Evolutionary conservation across 1,140 invertebrate genomes (phyloP), one percentile per base, ranked within the genome.

Genomic region (Reticulitermes speratus): DNA sequence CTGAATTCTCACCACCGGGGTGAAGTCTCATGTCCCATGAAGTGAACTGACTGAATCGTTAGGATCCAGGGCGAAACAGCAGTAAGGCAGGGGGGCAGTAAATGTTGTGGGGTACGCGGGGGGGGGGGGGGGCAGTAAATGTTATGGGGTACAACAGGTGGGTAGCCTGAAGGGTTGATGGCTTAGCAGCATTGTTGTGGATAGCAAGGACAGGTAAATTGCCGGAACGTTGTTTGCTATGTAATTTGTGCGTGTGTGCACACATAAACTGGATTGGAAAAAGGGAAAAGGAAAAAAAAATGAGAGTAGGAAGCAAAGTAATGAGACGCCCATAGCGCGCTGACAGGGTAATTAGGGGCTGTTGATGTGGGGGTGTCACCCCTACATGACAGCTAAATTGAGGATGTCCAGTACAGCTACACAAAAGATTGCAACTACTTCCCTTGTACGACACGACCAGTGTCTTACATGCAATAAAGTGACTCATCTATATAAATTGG

Each of bases 181-280:
- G 65, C 65, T 75, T 75, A 25, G 65, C 65, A 75, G n/a, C 65
- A 75, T 75, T 75, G 65, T 75, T 75, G 65, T 75, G 9, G 52
- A 75, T 19, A 75, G n/a, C 65, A 75, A 75, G 65, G 65, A 75
- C 65, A 75, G 65, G 65, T 75, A 75, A 75, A 75, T 75, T 75
- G 65, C 65, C 65, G 65, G 65, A 30, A 75, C 65, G 65, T 8
- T 75, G 65, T 75, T 75, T 75, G 65, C 65, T 75, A 8, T 75
- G 65, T 75, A 75, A 75, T 75, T 75, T 75, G 65, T 75, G 65
- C n/a, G 65, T 30, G 65, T 75, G 65, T 75, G 65, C n/a, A 75
- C n/a, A 75, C 65, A 75, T 8, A 30, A 75, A 75, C 65, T 75
- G n/a, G 65, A 75, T 75, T 75, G 65, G 65, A 30, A 75, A 75